A percentile compares a stretch with the other conserved stretches of the same genome.
Evolutionary conservation across 2,113 vertebrate genomes (phyloP).

Genomic region (Sula dactylatra): DNA sequence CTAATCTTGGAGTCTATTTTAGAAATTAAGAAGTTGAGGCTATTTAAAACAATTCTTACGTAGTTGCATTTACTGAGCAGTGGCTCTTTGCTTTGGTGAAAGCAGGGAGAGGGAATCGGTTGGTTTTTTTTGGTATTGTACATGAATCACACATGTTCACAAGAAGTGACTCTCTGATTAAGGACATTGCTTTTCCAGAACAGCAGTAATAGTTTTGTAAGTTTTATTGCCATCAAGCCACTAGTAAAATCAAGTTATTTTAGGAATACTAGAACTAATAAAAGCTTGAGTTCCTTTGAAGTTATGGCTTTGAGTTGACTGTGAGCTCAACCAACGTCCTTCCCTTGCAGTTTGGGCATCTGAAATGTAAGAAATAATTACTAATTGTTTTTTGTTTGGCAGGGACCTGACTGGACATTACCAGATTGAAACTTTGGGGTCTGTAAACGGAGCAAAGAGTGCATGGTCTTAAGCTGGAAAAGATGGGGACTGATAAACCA

Average conservation of each 20-base stretch:
- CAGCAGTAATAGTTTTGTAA: not conserved
- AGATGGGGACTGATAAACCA: not conserved
- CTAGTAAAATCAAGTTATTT: not conserved
- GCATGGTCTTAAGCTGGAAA: not conserved
- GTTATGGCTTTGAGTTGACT: not conserved
- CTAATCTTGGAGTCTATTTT: not conserved
- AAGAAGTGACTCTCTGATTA: not conserved
- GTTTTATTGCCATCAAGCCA: not conserved
- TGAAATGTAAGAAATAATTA: not conserved
- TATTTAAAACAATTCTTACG: not conserved
- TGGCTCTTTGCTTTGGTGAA: not conserved
- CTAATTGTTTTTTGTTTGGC: not conserved
- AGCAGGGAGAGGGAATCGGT: not conserved
- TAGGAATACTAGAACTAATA: not conserved
- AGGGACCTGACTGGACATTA: not conserved
- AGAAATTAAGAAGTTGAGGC: not conserved
- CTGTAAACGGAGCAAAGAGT: not conserved
- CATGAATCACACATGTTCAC: not conserved
- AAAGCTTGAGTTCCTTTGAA: not conserved
- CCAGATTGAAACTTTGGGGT: not conserved
- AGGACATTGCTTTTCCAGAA: not conserved
- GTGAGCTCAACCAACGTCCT: not conserved
- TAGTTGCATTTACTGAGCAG: not conserved
- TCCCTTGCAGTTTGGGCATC: not conserved
- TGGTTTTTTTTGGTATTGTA: not conserved